phyloP scores from a whole-genome alignment of 2,113 vertebrate species.

The Pagrus major region DNA sequence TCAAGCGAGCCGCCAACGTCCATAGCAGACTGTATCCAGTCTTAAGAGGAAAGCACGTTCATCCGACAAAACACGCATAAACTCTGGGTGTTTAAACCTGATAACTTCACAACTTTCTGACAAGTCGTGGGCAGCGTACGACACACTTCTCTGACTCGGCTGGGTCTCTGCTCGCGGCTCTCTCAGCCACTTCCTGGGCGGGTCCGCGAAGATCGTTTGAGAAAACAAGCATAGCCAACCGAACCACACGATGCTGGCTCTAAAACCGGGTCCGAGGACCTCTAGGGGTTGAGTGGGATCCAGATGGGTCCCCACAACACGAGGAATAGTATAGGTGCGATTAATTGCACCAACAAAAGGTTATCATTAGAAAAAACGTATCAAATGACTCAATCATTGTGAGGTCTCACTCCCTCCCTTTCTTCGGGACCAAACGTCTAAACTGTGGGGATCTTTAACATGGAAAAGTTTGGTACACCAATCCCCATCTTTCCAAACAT shows the following conservation, averaged over 20 bases:
- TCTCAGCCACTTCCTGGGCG: conserved; percentile 83
- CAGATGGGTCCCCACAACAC: not conserved
- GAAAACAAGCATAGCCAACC: conserved; percentile 56
- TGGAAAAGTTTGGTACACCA: not conserved
- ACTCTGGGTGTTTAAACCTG: too few relatives aligned
- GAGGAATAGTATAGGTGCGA: not conserved
- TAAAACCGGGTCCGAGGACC: not conserved
- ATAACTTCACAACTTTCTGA: conserved; percentile 27
- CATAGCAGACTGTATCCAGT: not conserved
- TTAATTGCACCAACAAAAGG: not conserved
- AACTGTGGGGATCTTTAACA: not conserved
- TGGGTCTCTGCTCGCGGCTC: conserved; percentile 21
- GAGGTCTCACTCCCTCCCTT: not conserved
- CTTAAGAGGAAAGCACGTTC: not conserved
- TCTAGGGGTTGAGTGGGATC: not conserved
- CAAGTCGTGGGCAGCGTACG: conserved; percentile 3
- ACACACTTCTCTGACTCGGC: conserved; percentile 11
- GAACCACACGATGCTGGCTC: conserved; percentile 11
- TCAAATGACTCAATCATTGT: not conserved
- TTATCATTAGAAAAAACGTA: not conserved
- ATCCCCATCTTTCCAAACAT: not conserved
- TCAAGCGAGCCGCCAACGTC: conserved; percentile 15
- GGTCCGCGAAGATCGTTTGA: conserved; percentile 65
- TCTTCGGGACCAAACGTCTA: conserved; percentile 1
- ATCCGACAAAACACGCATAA: not conserved